Percentiles rank a stretch among this genome's conserved stretches.
phyloP scores from a whole-genome alignment of 1,140 invertebrate species.

The Sogatella furcifera region DNA sequence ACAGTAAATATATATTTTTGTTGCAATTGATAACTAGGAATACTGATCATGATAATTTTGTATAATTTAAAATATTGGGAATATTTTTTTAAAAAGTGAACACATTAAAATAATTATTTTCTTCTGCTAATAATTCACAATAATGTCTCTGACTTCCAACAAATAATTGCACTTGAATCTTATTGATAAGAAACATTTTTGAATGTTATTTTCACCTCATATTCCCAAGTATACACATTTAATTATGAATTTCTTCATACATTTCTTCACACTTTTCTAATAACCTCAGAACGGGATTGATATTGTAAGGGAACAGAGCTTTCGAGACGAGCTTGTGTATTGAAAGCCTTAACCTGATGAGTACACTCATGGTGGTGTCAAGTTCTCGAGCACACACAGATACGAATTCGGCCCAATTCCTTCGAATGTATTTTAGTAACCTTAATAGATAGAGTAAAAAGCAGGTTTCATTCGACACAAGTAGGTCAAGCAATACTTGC shows the following conservation, averaged over 20 bases:
- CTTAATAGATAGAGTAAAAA: constrained; percentile 77
- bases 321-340: constrained; percentile 72
- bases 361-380: constrained; percentile 70
- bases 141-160: too few relatives aligned
- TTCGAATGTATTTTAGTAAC: constrained; percentile 72
- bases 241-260: constrained; percentile 44
- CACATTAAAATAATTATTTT: too few relatives aligned
- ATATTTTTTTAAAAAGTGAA: too few relatives aligned
- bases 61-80: too few relatives aligned
- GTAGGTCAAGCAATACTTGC: constrained; percentile 70
- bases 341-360: constrained; percentile 66
- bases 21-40: too few relatives aligned
- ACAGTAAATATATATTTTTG: too few relatives aligned
- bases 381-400: constrained; percentile 62
- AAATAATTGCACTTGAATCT: too few relatives aligned
- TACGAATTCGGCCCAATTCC: constrained; percentile 75
- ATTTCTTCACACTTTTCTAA: constrained; percentile 75
- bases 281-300: constrained; percentile 72
- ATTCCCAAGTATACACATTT: neutral
- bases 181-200: too few relatives aligned
- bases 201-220: too few relatives aligned
- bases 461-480: constrained; percentile 85
- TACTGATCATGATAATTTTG: too few relatives aligned
- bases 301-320: constrained; percentile 80
- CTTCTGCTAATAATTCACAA: too few relatives aligned